Evolutionary conservation across 1,140 invertebrate species (phyloP).

Genomic region (Penaeus chinensis): DNA sequence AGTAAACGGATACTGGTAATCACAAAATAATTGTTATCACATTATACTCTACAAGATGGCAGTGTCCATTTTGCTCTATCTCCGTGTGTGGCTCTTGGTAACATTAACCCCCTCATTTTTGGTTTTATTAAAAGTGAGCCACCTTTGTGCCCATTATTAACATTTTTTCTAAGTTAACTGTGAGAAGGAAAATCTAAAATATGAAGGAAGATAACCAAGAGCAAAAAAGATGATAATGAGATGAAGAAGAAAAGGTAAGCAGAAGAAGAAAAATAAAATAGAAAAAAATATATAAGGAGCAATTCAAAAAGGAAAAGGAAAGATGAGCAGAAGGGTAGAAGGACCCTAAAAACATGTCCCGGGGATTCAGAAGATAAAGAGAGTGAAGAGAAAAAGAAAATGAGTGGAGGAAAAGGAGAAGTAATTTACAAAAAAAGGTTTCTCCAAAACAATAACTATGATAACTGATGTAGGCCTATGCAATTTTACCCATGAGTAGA

Average conservation of each 20-base stretch:
- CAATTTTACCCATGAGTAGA: constrained; percentile 89
- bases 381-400: neutral
- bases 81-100: no score
- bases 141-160: no score
- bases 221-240: neutral
- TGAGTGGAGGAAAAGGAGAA: neutral
- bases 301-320: neutral
- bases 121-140: no score
- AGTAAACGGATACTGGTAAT: no score
- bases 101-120: no score
- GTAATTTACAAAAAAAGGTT: neutral
- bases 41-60: no score
- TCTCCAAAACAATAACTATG: neutral
- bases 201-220: neutral
- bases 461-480: neutral
- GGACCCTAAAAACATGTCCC: neutral
- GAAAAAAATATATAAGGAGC: neutral
- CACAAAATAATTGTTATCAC: no score
- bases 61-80: no score
- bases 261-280: neutral
- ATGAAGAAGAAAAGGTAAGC: neutral
- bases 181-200: neutral
- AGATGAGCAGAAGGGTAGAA: neutral
- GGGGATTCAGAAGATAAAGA: neutral
- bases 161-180: no score